Evolutionary conservation across 1,140 invertebrate genomes (phyloP).

Genomic region (Philopotamus ludificatus): DNA sequence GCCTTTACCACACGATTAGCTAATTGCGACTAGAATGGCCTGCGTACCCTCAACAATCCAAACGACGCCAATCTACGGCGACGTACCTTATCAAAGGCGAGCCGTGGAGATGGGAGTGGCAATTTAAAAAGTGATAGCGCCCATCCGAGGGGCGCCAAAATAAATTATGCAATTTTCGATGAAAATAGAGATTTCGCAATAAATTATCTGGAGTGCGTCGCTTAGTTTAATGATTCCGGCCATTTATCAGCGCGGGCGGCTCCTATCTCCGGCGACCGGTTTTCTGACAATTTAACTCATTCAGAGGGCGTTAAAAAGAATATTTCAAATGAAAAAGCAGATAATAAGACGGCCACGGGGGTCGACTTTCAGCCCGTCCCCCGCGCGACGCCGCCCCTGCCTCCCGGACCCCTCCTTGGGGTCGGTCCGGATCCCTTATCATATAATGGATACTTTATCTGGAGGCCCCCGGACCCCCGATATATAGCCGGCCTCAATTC

Average conservation of each 20-base stretch:
- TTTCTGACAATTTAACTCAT: constrained; percentile 43
- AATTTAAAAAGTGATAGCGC: no score
- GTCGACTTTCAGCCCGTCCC: no score
- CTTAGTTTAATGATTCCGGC: constrained; percentile 34
- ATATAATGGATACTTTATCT: constrained; percentile 38
- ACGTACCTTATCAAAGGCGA: no score
- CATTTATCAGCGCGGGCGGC: constrained; percentile 41
- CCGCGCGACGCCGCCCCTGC: no score
- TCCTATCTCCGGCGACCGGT: constrained; percentile 37
- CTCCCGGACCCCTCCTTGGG: no score
- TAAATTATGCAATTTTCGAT: constrained; percentile 30
- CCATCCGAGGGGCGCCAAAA: constrained; percentile 17
- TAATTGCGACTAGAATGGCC: no score
- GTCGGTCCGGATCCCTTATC: constrained; percentile 32
- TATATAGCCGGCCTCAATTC: not conserved
- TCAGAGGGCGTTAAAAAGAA: constrained; percentile 40
- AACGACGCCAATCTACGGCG: no score
- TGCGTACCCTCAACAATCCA: no score
- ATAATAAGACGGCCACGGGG: constrained; percentile 40
- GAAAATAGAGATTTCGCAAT: constrained; percentile 29
- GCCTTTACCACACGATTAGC: no score
- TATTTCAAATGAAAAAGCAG: constrained; percentile 41
- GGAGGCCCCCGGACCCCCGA: no score
- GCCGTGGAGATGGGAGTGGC: no score
- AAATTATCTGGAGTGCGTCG: constrained; percentile 24